Conservation (phyloP, 1,140 invertebrate species). For the Pseudomyrmex sp. region DNA sequence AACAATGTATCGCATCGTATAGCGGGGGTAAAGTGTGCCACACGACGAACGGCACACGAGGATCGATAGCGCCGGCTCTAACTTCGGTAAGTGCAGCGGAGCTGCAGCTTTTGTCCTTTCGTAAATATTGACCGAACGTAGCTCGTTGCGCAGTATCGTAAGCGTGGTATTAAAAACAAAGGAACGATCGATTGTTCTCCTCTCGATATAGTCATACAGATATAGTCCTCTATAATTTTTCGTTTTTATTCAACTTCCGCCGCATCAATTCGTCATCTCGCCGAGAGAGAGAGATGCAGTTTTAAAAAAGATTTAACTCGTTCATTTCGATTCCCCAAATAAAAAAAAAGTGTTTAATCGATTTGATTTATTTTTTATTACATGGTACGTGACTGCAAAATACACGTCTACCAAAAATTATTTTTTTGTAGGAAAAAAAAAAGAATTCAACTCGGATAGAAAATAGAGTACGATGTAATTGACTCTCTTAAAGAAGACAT, state of each 20-base stretch:
- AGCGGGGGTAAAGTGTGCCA: slow-evolving; percentile 47
- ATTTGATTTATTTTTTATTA: no score
- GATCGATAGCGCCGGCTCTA: slow-evolving; percentile 50
- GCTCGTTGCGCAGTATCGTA: slow-evolving; percentile 54
- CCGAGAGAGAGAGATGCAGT: background rate
- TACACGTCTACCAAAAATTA: background rate
- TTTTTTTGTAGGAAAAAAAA: background rate
- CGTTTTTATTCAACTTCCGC: slow-evolving; percentile 11
- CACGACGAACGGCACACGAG: background rate
- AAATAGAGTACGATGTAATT: background rate
- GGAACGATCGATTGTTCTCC: slow-evolving; percentile 33
- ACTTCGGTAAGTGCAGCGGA: slow-evolving; percentile 56
- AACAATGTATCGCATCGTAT: slow-evolving; percentile 27
- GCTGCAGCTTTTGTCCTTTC: slow-evolving; percentile 57
- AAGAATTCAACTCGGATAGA: no score
- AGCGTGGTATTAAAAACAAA: slow-evolving; percentile 58
- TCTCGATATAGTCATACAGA: no score
- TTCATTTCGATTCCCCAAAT: background rate
- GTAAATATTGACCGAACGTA: slow-evolving; percentile 60
- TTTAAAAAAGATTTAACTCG: background rate
- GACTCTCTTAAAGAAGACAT: slow-evolving; percentile 4
- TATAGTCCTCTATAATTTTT: background rate
- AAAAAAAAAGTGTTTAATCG: background rate
- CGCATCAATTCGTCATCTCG: slow-evolving; percentile 4
- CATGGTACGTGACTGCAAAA: no score